phyloP scores from a whole-genome alignment of 2,113 vertebrate species.

The Rhea americana region DNA sequence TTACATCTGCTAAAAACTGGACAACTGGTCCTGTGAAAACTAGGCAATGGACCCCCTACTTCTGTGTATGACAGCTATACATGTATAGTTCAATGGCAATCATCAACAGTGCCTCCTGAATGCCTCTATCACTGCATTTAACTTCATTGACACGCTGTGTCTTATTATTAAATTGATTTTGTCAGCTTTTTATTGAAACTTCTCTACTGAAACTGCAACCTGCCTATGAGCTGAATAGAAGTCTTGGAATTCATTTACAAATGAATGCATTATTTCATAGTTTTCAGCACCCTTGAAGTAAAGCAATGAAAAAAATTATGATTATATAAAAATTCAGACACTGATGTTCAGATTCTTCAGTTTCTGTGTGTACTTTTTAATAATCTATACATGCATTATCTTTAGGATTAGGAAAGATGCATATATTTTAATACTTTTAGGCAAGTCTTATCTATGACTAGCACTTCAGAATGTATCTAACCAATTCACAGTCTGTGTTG shows the following conservation, averaged over 20 bases:
- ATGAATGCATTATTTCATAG: not conserved
- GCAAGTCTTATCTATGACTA: not conserved
- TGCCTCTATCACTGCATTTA: not conserved
- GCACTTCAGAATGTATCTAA: not conserved
- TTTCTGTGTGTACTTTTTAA: not conserved
- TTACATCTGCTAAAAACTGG: not conserved
- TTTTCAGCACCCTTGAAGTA: not conserved
- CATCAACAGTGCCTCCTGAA: not conserved
- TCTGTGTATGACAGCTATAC: not conserved
- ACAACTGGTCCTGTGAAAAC: not conserved
- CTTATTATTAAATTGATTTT: not conserved
- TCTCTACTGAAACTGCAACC: not conserved
- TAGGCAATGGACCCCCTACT: not conserved
- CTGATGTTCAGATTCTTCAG: not conserved
- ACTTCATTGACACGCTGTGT: not conserved
- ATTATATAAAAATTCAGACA: not conserved
- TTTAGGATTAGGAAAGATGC: not conserved
- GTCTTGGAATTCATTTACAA: not conserved
- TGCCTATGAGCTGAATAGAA: rapidly evolving
- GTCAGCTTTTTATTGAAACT: not conserved
- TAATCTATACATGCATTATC: not conserved
- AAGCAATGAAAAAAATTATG: not conserved
- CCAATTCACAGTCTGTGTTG: not conserved
- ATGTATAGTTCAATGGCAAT: not conserved
- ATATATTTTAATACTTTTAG: not conserved